These are phyloP conservation scores for Agriopis aurantiaria DNA, from an alignment of 2,888 invertebrate species.

Conservation along the genomic window DNA sequence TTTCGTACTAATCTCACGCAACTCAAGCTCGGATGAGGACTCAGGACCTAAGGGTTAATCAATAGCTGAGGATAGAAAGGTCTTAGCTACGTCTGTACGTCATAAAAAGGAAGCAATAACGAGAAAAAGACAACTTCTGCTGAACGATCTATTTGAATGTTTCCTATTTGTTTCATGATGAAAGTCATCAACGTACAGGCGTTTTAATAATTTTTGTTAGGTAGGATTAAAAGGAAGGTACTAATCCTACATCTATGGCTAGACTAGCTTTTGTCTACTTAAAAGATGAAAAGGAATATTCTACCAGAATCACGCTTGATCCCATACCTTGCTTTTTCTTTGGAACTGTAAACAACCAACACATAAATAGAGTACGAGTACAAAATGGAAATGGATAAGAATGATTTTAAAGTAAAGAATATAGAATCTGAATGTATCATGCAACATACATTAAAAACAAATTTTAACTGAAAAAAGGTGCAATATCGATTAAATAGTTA, in stretches of 20 bases:
- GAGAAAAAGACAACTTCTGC: background rate
- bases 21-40: slow-evolving; percentile 52
- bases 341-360: slow-evolving; percentile 93
- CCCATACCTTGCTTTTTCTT: slow-evolving; percentile 91
- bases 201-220: slow-evolving; percentile 41
- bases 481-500: slow-evolving; percentile 21
- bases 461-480: slow-evolving; percentile 25
- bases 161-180: background rate
- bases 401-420: slow-evolving; percentile 52
- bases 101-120: background rate
- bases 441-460: slow-evolving; percentile 58
- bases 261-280: slow-evolving; percentile 76
- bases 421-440: slow-evolving; percentile 62
- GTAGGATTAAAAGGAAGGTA: slow-evolving; percentile 55
- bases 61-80: slow-evolving; percentile 54
- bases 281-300: slow-evolving; percentile 85
- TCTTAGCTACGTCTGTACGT: slow-evolving; percentile 59
- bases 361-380: slow-evolving; percentile 84
- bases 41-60: slow-evolving; percentile 49
- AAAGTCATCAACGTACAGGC: slow-evolving; percentile 57
- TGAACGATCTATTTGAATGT: background rate
- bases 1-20: slow-evolving; percentile 50
- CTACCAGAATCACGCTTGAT: slow-evolving; percentile 86
- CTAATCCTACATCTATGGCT: slow-evolving; percentile 80
- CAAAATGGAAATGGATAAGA: slow-evolving; percentile 68